Evolutionary conservation across 2,797 vertebrate species (phyloP).

Genomic region (Ctenopoma multispine): DNA sequence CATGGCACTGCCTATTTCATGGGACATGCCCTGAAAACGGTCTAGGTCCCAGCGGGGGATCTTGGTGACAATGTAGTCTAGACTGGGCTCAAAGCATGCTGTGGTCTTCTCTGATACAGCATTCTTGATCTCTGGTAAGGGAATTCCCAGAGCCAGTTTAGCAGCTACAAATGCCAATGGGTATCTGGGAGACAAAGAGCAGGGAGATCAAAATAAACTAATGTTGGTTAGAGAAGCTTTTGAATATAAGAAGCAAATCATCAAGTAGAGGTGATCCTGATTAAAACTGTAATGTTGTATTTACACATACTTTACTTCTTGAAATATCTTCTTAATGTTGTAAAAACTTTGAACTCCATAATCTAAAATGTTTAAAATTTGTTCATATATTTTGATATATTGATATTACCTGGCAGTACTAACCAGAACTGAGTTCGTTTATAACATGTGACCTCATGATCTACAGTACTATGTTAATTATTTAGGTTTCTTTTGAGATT

Average conservation of each 20-base stretch:
- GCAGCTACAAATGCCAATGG: slow-evolving; percentile 96
- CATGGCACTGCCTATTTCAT: slow-evolving; percentile 92
- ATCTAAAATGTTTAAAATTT: background rate
- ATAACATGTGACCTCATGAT: background rate
- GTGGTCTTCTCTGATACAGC: slow-evolving; percentile 92
- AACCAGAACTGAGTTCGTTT: background rate
- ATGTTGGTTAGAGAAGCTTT: background rate
- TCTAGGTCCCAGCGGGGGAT: slow-evolving; percentile 96
- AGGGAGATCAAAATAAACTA: background rate
- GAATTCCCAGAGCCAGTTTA: slow-evolving; percentile 93
- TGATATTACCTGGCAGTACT: background rate
- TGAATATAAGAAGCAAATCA: background rate
- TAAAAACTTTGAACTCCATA: background rate
- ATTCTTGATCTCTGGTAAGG: slow-evolving; percentile 94
- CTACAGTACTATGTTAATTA: too few species aligned
- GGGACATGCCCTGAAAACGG: slow-evolving; percentile 92
- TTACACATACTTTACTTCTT: background rate
- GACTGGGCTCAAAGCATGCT: slow-evolving; percentile 95
- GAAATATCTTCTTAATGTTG: background rate
- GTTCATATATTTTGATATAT: background rate
- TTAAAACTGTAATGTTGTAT: background rate
- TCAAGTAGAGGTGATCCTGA: background rate
- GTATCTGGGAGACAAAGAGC: slow-evolving; percentile 82
- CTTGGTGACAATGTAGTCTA: slow-evolving; percentile 96
- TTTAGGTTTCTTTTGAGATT: too few species aligned